Evolutionary conservation across 2,888 invertebrate genomes (phyloP), one percentile per base, ranked within the genome.

Genomic region (Luffia ferchaultella): DNA sequence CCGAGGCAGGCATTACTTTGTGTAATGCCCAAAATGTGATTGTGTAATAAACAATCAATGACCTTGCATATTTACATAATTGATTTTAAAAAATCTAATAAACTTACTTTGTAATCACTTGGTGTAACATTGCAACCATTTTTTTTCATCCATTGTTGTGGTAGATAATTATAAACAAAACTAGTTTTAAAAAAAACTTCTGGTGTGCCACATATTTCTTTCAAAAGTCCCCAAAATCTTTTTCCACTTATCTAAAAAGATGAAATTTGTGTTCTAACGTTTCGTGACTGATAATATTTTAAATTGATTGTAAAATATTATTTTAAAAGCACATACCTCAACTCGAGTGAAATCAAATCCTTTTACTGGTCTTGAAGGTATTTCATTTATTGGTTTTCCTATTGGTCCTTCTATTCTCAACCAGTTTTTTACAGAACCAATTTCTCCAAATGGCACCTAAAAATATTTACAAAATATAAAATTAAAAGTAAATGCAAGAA

Each of bases 81-180:
- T n/a, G n/a, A n/a, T n/a, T n/a, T n/a, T n/a, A n/a, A n/a, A n/a
- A n/a, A n/a, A n/a, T 30, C 12, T 30, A 12, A 30, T 7, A 30
- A 7, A 12, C 30, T 66, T 79, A 87, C 89, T 83, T 90, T 89
- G 48, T 94, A 72, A 63, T 92, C 90, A 30, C 86, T 85, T 41
- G 93, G 93, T 2, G 94, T 93, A 48, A 94, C 83, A 70, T 95
- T 94, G 57, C 82, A 83, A 5, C 92, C 93, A 42, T 77, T 83
- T 45, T 64, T 68, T n/a, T 88, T 85, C 79, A 93, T 88, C 63
- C 93, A 89, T 44, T 90, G 88, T 46, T 93, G 67, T 0, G 95
- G 94, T 62, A 93, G 93, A 63, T 92, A 91, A 73, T 94, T 95
- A 64, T 92, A 88, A n/a, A 94, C 86, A 68, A 89, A 92, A 52